Percentiles rank a stretch among this genome's conserved stretches.
These are phyloP conservation scores for Thinocorus orbignyianus DNA, from an alignment of 2,113 vertebrate species.

Conservation along the genomic window DNA sequence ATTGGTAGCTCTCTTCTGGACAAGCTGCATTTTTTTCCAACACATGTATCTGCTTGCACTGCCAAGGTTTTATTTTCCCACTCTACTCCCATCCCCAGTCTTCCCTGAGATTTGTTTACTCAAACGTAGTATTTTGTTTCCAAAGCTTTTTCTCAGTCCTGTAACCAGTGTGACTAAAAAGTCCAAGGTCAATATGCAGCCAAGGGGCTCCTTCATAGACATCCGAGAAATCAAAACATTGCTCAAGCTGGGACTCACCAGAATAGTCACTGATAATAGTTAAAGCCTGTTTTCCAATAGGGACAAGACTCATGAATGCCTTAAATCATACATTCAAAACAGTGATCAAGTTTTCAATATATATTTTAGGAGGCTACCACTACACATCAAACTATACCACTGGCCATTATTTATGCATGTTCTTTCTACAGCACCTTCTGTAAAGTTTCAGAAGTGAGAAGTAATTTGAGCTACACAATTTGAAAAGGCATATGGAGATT, in stretches of 20 bases:
- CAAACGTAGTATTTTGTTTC: not conserved
- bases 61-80: slow-evolving; percentile 11
- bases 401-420: not conserved
- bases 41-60: slow-evolving; percentile 10
- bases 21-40: not conserved
- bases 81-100: not conserved
- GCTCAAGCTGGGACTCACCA: not conserved
- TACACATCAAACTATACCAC: not conserved
- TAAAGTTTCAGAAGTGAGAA: not conserved
- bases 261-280: not conserved
- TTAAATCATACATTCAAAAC: not conserved
- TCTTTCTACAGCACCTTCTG: not conserved
- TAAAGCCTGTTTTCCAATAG: not conserved
- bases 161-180: not conserved
- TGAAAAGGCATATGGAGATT: not conserved
- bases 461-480: not conserved
- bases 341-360: not conserved
- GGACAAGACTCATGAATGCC: not conserved
- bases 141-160: not conserved
- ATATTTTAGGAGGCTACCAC: not conserved
- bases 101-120: not conserved
- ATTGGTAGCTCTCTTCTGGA: too few species aligned
- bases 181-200: not conserved
- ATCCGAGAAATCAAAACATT: not conserved
- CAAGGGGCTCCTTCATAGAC: not conserved